phyloP scores from a whole-genome alignment of 2,113 vertebrate genomes.

The Gallinago undulata region DNA sequence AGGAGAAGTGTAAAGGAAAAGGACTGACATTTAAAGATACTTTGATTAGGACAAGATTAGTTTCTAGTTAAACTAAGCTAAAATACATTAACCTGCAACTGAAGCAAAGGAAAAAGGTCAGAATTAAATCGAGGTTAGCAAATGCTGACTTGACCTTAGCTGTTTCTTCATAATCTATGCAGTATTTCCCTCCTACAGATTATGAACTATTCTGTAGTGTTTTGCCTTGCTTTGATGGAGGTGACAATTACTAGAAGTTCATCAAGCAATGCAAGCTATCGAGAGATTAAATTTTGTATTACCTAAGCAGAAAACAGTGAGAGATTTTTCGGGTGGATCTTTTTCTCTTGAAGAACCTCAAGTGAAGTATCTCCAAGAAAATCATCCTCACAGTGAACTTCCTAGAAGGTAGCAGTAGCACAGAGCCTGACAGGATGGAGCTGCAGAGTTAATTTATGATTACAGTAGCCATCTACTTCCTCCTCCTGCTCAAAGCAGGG shows the following conservation, averaged over 20 bases:
- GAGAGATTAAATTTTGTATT: neutral
- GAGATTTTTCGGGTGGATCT: neutral
- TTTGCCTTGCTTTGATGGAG: neutral
- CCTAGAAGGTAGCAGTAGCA: neutral
- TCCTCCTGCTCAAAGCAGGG: neutral
- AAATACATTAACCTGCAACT: neutral
- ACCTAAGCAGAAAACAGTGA: neutral
- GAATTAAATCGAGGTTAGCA: neutral
- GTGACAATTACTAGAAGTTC: neutral
- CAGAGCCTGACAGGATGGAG: neutral
- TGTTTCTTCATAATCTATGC: neutral
- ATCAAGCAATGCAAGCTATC: neutral
- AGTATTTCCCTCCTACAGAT: neutral
- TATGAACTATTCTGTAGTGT: neutral
- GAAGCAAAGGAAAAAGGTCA: neutral
- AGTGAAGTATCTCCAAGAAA: neutral
- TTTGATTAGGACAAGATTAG: neutral
- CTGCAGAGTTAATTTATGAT: neutral
- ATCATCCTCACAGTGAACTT: neutral
- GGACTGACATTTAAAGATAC: neutral
- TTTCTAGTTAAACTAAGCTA: neutral
- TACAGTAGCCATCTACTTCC: neutral
- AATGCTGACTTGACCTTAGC: neutral
- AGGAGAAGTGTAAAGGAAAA: neutral
- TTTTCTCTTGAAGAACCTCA: neutral